Conservation (phyloP, 2,113 vertebrate species). For the Heterotis niloticus region DNA sequence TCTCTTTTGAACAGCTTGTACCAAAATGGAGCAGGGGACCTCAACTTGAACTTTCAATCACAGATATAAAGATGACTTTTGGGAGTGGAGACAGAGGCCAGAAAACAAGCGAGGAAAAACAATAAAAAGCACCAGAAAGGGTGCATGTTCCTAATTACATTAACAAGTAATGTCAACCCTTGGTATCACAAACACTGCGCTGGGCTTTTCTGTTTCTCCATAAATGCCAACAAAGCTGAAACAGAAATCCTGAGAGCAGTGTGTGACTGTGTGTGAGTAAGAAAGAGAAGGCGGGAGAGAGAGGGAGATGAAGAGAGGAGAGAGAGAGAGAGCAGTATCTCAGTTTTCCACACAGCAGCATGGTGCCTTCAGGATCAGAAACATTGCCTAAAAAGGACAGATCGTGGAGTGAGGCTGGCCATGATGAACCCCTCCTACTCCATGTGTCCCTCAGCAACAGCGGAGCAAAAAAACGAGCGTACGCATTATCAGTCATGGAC, state of each 20-base stretch:
- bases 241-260: not conserved
- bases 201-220: not conserved
- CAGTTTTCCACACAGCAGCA: conserved; percentile 34
- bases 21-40: not conserved
- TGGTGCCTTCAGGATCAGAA: conserved; percentile 43
- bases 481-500: not conserved
- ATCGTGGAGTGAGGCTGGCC: conserved; percentile 32
- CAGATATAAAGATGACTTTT: conserved; percentile 26
- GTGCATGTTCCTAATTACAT: not conserved
- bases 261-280: not conserved
- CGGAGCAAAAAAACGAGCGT: not conserved
- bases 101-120: not conserved
- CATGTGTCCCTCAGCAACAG: not conserved
- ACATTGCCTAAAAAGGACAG: conserved; percentile 67
- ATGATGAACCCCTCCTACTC: conserved; percentile 4
- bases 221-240: conserved; percentile 17
- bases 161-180: not conserved
- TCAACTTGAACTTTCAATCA: conserved; percentile 18
- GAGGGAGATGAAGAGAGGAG: not conserved
- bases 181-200: not conserved
- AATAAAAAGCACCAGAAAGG: not conserved
- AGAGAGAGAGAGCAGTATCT: conserved; percentile 6
- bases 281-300: not conserved
- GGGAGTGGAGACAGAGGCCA: not conserved
- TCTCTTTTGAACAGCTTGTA: not conserved